These are phyloP conservation scores for Meandrusa payeni DNA, from an alignment of 2,888 invertebrate genomes.

Conservation along the genomic window DNA sequence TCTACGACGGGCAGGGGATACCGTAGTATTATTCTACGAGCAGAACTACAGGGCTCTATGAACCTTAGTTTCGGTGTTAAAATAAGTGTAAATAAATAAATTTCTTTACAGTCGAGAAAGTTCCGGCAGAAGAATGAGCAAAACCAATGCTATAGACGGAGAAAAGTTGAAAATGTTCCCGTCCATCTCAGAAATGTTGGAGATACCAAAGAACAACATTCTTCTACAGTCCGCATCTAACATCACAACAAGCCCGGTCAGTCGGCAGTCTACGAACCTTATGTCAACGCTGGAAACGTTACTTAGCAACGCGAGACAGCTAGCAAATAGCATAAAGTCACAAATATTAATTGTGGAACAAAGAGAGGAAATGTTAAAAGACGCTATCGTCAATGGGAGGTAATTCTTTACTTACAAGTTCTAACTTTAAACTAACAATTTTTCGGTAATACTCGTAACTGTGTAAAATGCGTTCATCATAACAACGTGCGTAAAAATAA, in stretches of 20 bases:
- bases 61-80: too few relatives aligned
- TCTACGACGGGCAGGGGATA: too few relatives aligned
- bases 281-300: constrained; percentile 47
- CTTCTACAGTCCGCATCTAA: constrained; percentile 3
- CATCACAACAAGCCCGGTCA: not conserved
- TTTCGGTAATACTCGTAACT: too few relatives aligned
- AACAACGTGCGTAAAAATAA: too few relatives aligned
- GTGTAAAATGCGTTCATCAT: too few relatives aligned
- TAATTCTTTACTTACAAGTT: constrained; percentile 37
- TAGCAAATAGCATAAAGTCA: constrained; percentile 45
- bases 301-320: constrained; percentile 43
- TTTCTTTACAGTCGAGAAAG: constrained; percentile 32
- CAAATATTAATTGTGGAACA: constrained; percentile 44
- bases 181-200: constrained; percentile 20
- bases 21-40: too few relatives aligned
- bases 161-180: constrained; percentile 33
- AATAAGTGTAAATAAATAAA: too few relatives aligned
- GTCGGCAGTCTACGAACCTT: constrained; percentile 28
- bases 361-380: constrained; percentile 51
- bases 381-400: constrained; percentile 61
- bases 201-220: constrained; percentile 9
- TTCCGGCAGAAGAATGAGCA: constrained; percentile 28
- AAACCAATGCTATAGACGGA: constrained; percentile 32
- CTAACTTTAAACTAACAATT: too few relatives aligned
- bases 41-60: too few relatives aligned